These are phyloP conservation scores for Megathymus violae DNA, from an alignment of 1,140 invertebrate genomes.

Conservation along the genomic window DNA sequence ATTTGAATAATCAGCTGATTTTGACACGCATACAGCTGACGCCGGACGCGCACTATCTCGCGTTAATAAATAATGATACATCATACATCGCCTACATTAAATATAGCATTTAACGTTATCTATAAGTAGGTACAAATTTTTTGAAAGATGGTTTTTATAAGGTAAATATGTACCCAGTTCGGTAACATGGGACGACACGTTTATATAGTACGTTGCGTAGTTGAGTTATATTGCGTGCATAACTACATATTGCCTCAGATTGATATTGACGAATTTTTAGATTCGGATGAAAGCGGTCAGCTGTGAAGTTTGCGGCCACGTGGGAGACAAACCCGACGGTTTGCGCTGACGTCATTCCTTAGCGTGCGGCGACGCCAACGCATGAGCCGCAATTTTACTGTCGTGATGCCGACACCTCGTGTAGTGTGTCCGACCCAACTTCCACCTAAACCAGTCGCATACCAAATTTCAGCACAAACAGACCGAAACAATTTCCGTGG, in stretches of 20 bases:
- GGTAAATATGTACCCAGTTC: neutral
- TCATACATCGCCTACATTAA: constrained; percentile 41
- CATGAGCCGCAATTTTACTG: constrained; percentile 42
- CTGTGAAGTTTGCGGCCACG: constrained; percentile 66
- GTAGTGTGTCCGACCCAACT: constrained; percentile 49
- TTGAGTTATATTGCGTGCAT: constrained; percentile 1
- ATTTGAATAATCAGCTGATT: constrained; percentile 84
- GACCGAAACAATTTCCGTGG: constrained; percentile 63
- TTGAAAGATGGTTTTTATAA: neutral
- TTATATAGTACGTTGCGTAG: neutral
- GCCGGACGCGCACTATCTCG: constrained; percentile 70
- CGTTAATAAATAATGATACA: constrained; percentile 52
- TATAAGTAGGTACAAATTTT: neutral
- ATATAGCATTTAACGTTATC: constrained; percentile 14
- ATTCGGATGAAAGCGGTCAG: constrained; percentile 48
- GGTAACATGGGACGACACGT: neutral
- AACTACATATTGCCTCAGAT: neutral
- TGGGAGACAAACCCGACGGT: constrained; percentile 57
- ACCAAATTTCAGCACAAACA: constrained; percentile 73
- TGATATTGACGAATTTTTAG: neutral
- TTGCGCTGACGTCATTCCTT: constrained; percentile 65
- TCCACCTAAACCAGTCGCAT: constrained; percentile 73
- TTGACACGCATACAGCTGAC: constrained; percentile 83
- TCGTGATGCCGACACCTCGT: constrained; percentile 46
- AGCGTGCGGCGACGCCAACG: constrained; percentile 45